phyloP scores from a whole-genome alignment of 2,797 vertebrate species.

The Galaxias olidus region DNA sequence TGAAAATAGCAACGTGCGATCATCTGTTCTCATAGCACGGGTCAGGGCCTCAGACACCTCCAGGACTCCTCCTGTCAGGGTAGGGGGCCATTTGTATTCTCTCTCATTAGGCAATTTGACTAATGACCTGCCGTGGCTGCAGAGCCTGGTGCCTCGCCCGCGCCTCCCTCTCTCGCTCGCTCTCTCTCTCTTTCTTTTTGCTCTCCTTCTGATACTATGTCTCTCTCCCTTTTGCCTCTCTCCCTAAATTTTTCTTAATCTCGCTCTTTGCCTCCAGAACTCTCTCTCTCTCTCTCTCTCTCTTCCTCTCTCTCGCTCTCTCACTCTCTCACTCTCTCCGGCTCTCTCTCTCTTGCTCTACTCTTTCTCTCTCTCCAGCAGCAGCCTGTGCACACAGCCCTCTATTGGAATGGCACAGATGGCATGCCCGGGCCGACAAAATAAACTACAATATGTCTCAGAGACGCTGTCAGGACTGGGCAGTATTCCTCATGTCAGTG shows the following conservation, averaged over 20 bases:
- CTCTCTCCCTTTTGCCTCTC: not conserved
- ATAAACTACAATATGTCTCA: constrained; percentile 81
- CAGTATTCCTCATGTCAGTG: constrained; percentile 73
- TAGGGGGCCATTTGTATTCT: constrained; percentile 75
- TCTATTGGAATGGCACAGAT: constrained; percentile 81
- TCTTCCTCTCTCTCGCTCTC: constrained; percentile 20
- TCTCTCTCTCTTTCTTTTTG: too few species aligned
- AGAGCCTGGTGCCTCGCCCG: constrained; percentile 43
- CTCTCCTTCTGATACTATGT: too few species aligned
- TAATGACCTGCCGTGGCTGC: constrained; percentile 74
- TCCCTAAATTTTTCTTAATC: constrained; percentile 3
- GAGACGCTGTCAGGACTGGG: constrained; percentile 70
- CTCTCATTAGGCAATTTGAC: constrained; percentile 80
- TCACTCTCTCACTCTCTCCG: constrained; percentile 10
- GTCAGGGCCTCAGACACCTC: constrained; percentile 80
- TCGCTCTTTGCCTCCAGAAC: constrained; percentile 17
- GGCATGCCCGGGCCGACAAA: constrained; percentile 75
- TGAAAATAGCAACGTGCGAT: constrained; percentile 83
- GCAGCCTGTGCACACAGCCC: constrained; percentile 68
- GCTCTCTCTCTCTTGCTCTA: constrained; percentile 13
- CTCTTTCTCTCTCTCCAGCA: constrained; percentile 46
- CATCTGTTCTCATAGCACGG: constrained; percentile 84
- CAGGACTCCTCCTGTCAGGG: constrained; percentile 81
- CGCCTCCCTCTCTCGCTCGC: constrained; percentile 53
- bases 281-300: constrained; percentile 13